Evolutionary conservation across 2,113 vertebrate species (phyloP).

Genomic region (Ceyx cyanopectus): DNA sequence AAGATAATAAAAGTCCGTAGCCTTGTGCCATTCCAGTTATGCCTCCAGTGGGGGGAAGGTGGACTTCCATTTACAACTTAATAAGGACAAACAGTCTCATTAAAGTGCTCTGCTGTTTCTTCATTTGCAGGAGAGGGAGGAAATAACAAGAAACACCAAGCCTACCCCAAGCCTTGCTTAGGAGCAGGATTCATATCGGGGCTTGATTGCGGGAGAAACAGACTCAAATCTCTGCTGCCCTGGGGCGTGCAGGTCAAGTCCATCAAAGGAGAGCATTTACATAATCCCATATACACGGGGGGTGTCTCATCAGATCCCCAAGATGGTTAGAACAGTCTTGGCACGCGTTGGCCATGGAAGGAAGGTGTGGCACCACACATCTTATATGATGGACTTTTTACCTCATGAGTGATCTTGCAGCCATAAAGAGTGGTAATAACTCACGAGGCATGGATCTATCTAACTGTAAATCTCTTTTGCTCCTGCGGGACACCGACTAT

Average conservation of each 20-base stretch:
- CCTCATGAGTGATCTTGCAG: background rate
- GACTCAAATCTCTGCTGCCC: background rate
- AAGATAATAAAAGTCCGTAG: constrained; percentile 11
- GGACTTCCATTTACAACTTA: constrained; percentile 31
- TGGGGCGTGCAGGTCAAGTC: background rate
- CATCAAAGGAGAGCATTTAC: background rate
- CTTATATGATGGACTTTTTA: background rate
- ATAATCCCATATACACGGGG: background rate
- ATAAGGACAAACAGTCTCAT: constrained; percentile 22
- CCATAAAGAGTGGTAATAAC: background rate
- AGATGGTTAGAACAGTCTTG: accelerated
- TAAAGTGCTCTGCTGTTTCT: background rate
- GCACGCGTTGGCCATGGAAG: accelerated
- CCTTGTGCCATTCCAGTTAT: background rate
- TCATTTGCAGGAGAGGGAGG: background rate
- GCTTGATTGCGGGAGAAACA: background rate
- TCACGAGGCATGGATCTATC: background rate
- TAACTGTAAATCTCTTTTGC: background rate
- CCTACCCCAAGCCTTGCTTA: background rate
- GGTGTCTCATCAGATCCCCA: accelerated
- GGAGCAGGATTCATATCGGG: background rate
- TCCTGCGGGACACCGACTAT: accelerated
- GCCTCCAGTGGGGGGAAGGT: background rate
- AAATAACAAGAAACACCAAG: background rate
- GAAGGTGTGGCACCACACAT: background rate